phyloP scores from a whole-genome alignment of 2,113 vertebrate species.

The Nothocercus nigrocapillus region DNA sequence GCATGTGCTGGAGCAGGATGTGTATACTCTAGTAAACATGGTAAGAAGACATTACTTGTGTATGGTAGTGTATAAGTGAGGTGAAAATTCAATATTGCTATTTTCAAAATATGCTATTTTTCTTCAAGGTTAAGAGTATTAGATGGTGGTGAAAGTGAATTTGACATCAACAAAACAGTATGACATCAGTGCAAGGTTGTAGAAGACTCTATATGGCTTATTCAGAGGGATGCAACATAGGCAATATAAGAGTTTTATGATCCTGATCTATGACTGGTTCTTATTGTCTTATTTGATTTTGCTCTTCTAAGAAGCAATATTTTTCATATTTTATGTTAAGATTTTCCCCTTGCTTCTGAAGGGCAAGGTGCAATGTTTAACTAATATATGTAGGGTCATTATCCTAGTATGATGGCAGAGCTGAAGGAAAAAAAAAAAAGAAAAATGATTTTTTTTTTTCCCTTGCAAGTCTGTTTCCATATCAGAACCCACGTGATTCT shows the following conservation, averaged over 20 bases:
- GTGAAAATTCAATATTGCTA: not conserved
- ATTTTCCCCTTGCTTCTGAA: not conserved
- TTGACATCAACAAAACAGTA: not conserved
- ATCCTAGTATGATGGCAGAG: not conserved
- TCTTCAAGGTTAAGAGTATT: not conserved
- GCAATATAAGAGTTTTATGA: not conserved
- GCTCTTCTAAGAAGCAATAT: not conserved
- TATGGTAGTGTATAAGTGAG: not conserved
- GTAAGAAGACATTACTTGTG: not conserved
- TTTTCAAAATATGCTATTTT: too few species aligned
- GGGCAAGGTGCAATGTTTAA: not conserved
- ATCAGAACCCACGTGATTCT: not conserved
- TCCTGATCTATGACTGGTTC: not conserved
- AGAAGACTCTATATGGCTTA: not conserved
- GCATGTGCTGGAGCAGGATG: not conserved
- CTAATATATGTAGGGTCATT: not conserved
- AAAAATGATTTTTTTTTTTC: not conserved
- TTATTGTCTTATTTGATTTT: not conserved
- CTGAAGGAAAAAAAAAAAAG: not conserved
- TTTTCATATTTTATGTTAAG: not conserved
- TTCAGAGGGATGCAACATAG: not conserved
- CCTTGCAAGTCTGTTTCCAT: not conserved
- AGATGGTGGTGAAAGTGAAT: not conserved
- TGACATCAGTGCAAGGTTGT: not conserved
- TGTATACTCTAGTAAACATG: not conserved